phyloP scores from a whole-genome alignment of 2,113 vertebrate species.

The Pomatorhinus ruficollis region DNA sequence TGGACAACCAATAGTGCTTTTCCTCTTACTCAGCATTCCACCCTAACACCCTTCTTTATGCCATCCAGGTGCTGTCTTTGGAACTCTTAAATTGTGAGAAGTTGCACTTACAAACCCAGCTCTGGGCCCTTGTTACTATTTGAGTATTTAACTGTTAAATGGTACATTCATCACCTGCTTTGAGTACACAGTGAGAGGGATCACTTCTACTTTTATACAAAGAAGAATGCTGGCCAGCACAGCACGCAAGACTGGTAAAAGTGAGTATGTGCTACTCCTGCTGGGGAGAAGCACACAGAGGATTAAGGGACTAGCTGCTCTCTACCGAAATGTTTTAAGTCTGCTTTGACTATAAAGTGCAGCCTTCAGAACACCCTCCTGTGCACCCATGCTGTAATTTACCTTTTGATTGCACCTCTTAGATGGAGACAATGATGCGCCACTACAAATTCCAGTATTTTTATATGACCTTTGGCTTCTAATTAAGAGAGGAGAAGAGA shows the following conservation, averaged over 20 bases:
- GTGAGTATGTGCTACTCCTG: not conserved
- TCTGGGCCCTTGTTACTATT: not conserved
- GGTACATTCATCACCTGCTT: not conserved
- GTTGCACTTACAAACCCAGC: not conserved
- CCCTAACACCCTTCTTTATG: not conserved
- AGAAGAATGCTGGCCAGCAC: not conserved
- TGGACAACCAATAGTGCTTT: not conserved
- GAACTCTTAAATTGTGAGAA: not conserved
- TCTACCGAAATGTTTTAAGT: not conserved
- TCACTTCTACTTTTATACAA: not conserved
- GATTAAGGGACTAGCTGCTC: not conserved
- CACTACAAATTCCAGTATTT: not conserved
- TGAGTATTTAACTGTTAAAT: not conserved
- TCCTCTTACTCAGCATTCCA: not conserved
- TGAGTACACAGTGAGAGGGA: not conserved
- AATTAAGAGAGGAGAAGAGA: not conserved
- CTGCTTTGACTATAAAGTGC: not conserved
- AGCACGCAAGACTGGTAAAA: not conserved
- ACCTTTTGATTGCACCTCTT: not conserved
- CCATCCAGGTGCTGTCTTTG: not conserved
- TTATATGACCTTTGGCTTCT: not conserved
- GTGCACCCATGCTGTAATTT: not conserved
- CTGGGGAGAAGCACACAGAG: not conserved
- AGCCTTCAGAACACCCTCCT: not conserved
- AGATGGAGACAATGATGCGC: rapidly evolving